Base-by-base conservation (phyloP, 2,888 invertebrate genomes). In the Plutella xylostella region DNA sequence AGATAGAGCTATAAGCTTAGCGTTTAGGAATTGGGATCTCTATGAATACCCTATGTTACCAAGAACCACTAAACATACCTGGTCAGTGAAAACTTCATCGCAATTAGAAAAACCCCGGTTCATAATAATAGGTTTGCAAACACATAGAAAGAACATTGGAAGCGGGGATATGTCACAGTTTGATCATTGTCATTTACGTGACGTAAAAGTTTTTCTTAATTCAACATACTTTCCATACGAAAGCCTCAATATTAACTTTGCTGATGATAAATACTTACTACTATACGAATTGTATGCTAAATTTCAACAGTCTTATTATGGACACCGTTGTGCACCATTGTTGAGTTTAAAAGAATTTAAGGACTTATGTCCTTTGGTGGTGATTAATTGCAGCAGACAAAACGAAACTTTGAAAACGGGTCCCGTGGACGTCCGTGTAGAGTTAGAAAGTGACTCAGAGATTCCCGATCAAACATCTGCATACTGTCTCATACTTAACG, bases 101-200 rank as follows among this genome's bases (percentile, higher is more conserved):
- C 57, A 60, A 48, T 45, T 66, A 39, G 67, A 68, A 50, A 65
- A 63, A 54, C 68, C 68, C 3, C 50, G 65, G 45, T 71, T 52
- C 48, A 41, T 70, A 21, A 59, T 70, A 44, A 34, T 71, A 17
- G 68, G 57, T 6, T 59, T 71, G 37, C 71, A 74, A 58, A 70
- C 64, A n/a, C 51, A 60, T 43, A 51, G 59, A 51, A 68, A 65
- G 55, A 61, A 60, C 52, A 46, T 54, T 19, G 40, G 46, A 31
- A 21, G n/a, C 4, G 51, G 41, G 39, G 52, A 67, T 50, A 46
- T 33, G 30, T 53, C 52, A 4, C 9, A 42, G 1, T 57, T 56
- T 38, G 53, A 56, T 49, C 53, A 60, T 46, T 65, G 65, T 48
- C 31, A 40, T 25, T 33, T 47, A 43, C 21, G 34, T 9, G 35